Evolutionary conservation across 2,797 vertebrate species (phyloP), one percentile per base, ranked within the genome.

Genomic region (Epinephelus awoara): DNA sequence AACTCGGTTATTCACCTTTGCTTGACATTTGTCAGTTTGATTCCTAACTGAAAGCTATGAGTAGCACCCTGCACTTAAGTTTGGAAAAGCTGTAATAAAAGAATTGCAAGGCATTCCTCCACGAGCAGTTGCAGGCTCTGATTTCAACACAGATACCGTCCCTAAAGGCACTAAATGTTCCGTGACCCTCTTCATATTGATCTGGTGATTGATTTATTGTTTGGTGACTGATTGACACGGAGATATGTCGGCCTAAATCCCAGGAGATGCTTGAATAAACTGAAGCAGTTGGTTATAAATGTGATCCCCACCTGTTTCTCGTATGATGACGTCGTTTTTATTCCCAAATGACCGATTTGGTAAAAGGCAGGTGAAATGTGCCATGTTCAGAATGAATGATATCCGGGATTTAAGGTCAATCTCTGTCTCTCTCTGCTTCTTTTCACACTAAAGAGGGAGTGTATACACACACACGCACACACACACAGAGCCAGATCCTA

Each of bases 401-500:
- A 86, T 85, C 77, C 74, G 66, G 72, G 75, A 89, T 85, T 92
- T 89, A 78, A 89, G 84, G 72, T 85, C 83, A 82, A 52, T 79
- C 74, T 77, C 47, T 74, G 56, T 81, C 49, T 79, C 55, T 83
- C 52, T 77, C 84, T 85, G 79, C 75, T 75, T 89, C 72, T 80
- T 56, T 81, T 89, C 81, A 73, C 67, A 44, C 65, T 84, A 69
- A 86, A 79, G 57, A 65, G 29, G 51, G 17, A 54, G 38, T 66
- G 68, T 44, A 49, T 55, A 68, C 49, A 65, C 61, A 69, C 57
- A 58, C 18, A 70, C 13, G 12, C n/a, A 47, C 11, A 29, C 29
- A 27, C 59, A 77, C 58, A 67, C 19, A 58, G 25, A 77, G 47
- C 54, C 72, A 77, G 78, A 80, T 91, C 85, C 80, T 77, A 75